Evolutionary conservation across 1,140 invertebrate genomes (phyloP).

Genomic region (Ceratina japonica): DNA sequence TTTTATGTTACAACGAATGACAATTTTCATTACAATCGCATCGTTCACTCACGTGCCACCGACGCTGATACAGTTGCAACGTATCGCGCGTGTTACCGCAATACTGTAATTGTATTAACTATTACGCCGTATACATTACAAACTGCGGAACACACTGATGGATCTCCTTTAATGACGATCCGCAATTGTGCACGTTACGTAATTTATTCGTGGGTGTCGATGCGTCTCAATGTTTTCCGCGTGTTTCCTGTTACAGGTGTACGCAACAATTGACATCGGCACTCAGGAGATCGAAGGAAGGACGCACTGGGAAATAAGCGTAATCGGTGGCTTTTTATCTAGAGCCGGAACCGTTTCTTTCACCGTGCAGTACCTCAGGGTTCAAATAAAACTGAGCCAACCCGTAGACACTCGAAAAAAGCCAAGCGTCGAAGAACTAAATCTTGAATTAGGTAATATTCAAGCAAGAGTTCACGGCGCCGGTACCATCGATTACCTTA

Average conservation of each 20-base stretch:
- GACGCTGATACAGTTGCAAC: background rate
- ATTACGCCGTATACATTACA: conserved; percentile 15
- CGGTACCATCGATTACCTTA: conserved; percentile 88
- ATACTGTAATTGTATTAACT: conserved; percentile 13
- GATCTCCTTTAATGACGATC: background rate
- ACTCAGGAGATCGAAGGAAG: conserved; percentile 88
- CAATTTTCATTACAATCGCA: background rate
- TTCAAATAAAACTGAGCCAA: conserved; percentile 85
- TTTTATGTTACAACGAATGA: background rate
- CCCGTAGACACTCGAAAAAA: conserved; percentile 87
- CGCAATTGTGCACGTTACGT: conserved; percentile 25
- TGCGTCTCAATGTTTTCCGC: background rate
- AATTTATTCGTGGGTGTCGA: conserved; percentile 27
- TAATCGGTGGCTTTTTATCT: conserved; percentile 84
- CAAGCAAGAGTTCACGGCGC: conserved; percentile 86
- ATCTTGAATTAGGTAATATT: conserved; percentile 91
- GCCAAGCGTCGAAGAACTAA: conserved; percentile 85
- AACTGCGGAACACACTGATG: background rate
- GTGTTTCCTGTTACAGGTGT: conserved; percentile 67
- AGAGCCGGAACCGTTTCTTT: conserved; percentile 86
- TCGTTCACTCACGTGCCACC: background rate
- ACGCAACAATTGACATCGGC: conserved; percentile 85
- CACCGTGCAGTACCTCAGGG: conserved; percentile 87
- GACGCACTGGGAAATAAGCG: conserved; percentile 87
- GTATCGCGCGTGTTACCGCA: background rate